Percentiles rank a stretch among this genome's conserved stretches.
Conservation (phyloP, 2,888 invertebrate genomes). For the Exephanes ischioxanthus region DNA sequence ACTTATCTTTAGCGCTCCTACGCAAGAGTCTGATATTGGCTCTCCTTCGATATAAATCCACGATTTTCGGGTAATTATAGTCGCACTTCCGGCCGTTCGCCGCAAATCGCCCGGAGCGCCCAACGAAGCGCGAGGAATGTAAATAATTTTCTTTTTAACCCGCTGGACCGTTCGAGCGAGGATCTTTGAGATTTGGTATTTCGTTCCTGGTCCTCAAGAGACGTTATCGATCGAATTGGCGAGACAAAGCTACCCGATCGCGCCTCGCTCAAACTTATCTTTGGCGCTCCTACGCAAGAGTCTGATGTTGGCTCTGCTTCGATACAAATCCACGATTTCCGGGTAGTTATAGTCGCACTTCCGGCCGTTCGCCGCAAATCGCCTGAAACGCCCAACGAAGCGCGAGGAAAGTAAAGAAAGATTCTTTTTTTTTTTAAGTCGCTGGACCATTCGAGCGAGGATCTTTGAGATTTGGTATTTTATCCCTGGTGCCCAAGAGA, state of each 20-base stretch:
- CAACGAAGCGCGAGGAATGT: background rate
- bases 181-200: background rate
- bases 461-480: background rate
- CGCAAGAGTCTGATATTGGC: background rate
- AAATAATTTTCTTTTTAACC: background rate
- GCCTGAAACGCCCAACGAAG: background rate
- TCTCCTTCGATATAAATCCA: conserved; percentile 28
- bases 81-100: background rate
- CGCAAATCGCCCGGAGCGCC: too few species aligned
- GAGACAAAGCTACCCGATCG: background rate
- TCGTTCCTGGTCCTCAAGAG: background rate
- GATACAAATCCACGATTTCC: conserved; percentile 42
- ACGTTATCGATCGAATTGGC: background rate
- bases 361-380: background rate
- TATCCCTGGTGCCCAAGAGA: background rate
- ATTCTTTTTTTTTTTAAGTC: too few species aligned
- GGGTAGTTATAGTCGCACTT: conserved; percentile 33
- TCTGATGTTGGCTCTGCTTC: background rate
- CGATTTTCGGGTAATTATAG: conserved; percentile 47
- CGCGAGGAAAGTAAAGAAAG: background rate
- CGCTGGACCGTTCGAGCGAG: background rate
- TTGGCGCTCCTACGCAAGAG: background rate
- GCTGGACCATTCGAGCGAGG: background rate
- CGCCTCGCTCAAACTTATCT: conserved; percentile 14
- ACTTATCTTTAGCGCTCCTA: background rate